Evolutionary conservation across 2,113 vertebrate species (phyloP), one percentile per base, ranked within the genome.

Genomic region (Camelus bactrianus): DNA sequence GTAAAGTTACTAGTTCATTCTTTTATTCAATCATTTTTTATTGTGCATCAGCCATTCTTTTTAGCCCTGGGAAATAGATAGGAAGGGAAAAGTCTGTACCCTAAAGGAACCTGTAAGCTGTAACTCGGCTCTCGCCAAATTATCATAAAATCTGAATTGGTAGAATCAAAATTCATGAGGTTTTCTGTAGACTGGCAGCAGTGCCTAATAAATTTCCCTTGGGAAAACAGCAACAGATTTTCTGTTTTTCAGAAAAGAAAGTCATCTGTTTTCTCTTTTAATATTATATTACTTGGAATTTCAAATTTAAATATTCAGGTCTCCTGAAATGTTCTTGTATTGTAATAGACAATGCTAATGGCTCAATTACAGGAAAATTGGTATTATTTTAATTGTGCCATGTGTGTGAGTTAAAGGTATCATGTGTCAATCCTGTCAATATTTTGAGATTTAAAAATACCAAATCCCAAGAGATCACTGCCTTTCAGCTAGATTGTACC

Each of bases 391-490:
- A 89, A 46, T 96, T 92, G 22, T 87, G n/a, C 10, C 42, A 10
- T 50, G 16, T 80, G 2, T 82, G 0, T 89, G 70, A 82, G 20
- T 92, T 76, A 82, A 92, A 20, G 12, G 42, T 90, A 26, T 82
- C 26, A 62, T 35, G 70, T 65, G 52, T 95, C 64, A 98, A 70
- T n/a, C 50, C 20, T 60, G n/a, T 93, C n/a, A 96, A 13, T 95
- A 67, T 87, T 96, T 89, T 77, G 20, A 76, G 5, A 38, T 81
- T 91, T 97, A 58, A 93, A 95, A 94, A 28, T 64, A 73, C 12
- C 3, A 35, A 24, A 50, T 83, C 65, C 52, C 35, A 42, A 76
- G 80, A 83, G 70, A 92, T 32, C 26, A 77, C 95, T 93, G 28
- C 46, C n/a, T 94, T 96, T 73, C 56, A 93, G 73, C 69, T 8